A percentile compares a stretch with the other conserved stretches of the same genome.
Conservation (phyloP, 2,888 invertebrate genomes). For the Rapana venosa region DNA sequence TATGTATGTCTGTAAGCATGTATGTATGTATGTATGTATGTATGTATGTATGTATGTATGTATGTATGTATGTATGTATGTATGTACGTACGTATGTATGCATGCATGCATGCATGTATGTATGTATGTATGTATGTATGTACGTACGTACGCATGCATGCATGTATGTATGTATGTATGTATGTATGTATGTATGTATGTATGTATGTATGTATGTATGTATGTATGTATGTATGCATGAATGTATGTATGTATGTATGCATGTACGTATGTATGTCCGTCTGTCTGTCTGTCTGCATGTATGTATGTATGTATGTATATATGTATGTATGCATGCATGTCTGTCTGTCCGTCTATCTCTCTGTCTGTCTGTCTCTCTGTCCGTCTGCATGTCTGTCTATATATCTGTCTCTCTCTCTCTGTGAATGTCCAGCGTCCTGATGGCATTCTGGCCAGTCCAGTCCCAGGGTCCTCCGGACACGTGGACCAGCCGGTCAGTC, state of each 20-base stretch:
- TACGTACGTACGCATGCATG: background rate
- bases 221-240: background rate
- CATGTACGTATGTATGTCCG: background rate
- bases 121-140: no score
- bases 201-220: background rate
- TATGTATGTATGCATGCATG: background rate
- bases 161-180: background rate
- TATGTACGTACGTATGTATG: no score
- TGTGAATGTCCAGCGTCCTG: background rate
- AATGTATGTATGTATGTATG: background rate
- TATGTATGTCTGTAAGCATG: no score
- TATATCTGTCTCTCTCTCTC: background rate
- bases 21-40: no score
- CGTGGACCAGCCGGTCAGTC: background rate
- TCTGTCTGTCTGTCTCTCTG: background rate
- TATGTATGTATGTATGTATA: background rate
- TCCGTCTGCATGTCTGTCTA: background rate
- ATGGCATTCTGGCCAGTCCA: constrained; percentile 24
- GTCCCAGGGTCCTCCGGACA: background rate
- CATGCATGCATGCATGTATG: no score
- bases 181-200: background rate
- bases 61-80: no score
- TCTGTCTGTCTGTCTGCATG: background rate
- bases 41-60: no score
- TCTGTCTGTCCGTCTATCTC: background rate